phyloP scores from a whole-genome alignment of 37 sponge, comb jelly and placozoan genomes.

The Diacarnus erythraeanus region DNA sequence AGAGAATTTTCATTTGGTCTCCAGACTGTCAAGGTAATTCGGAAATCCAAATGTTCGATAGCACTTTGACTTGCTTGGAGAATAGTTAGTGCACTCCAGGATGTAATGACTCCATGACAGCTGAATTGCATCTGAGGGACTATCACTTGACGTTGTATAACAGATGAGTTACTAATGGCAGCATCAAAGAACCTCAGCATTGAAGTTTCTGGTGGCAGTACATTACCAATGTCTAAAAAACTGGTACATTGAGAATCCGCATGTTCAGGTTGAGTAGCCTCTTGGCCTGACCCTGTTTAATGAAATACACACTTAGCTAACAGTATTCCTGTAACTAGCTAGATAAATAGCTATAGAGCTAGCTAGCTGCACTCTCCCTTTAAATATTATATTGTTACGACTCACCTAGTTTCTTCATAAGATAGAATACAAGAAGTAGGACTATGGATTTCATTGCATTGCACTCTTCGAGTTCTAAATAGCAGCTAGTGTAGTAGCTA shows the following conservation, averaged over 20 bases:
- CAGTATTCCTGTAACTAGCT: neutral
- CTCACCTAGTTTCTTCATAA: neutral
- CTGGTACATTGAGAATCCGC: neutral
- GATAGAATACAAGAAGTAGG: neutral
- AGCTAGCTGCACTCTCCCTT: too few species aligned
- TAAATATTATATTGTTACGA: too few species aligned
- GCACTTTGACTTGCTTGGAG: neutral
- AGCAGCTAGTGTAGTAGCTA: too few species aligned
- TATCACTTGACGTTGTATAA: constrained; percentile 14
- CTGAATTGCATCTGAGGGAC: constrained; percentile 28
- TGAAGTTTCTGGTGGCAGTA: neutral
- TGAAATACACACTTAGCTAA: too few species aligned
- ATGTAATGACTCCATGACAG: constrained; percentile 41
- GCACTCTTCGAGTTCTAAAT: too few species aligned
- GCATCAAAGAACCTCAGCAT: neutral
- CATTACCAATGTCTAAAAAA: neutral
- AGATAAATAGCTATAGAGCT: neutral
- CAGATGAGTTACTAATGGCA: neutral
- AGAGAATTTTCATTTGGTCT: constrained; percentile 1
- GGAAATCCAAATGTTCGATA: neutral
- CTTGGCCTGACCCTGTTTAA: too few species aligned
- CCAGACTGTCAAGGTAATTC: constrained; percentile 34
- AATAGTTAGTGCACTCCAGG: constrained; percentile 26
- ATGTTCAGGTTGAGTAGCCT: too few species aligned
- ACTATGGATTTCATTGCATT: neutral